These are phyloP conservation scores for Pluvialis apricaria DNA, from an alignment of 2,113 vertebrate genomes.

Conservation along the genomic window DNA sequence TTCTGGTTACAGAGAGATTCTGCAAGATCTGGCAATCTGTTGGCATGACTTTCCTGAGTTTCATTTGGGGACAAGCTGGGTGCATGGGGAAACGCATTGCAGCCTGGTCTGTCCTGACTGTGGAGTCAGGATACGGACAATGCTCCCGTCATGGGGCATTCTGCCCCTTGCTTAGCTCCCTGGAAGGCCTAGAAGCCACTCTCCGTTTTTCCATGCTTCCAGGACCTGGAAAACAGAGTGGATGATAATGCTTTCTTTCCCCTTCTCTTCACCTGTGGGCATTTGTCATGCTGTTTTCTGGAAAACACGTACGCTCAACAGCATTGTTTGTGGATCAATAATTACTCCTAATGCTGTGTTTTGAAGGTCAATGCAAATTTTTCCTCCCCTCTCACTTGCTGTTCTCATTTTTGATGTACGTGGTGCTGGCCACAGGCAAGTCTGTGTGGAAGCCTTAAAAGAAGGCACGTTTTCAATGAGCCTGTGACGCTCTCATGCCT, in stretches of 20 bases:
- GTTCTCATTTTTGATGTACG: slow-evolving; percentile 6
- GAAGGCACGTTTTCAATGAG: background rate
- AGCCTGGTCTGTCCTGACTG: background rate
- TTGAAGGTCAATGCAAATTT: background rate
- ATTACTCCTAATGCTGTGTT: background rate
- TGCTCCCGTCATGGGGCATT: background rate
- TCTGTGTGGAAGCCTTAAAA: background rate
- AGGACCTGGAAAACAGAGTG: background rate
- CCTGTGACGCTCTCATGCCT: background rate
- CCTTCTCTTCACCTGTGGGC: background rate
- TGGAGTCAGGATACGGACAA: background rate
- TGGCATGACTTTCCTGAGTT: background rate
- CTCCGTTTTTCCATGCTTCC: background rate
- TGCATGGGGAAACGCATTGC: fast-evolving
- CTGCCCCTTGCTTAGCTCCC: background rate
- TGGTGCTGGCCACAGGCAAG: background rate
- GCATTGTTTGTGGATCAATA: slow-evolving; percentile 1
- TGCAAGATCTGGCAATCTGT: background rate
- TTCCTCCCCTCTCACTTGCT: background rate
- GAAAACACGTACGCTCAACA: background rate
- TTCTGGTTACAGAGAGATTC: background rate
- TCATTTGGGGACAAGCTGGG: background rate
- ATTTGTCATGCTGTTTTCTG: background rate
- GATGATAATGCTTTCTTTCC: background rate
- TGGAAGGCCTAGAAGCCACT: background rate